A percentile compares a stretch with the other conserved stretches of the same genome.
Conservation (phyloP, 2,888 invertebrate genomes). For the Pharmacophagus antenor region DNA sequence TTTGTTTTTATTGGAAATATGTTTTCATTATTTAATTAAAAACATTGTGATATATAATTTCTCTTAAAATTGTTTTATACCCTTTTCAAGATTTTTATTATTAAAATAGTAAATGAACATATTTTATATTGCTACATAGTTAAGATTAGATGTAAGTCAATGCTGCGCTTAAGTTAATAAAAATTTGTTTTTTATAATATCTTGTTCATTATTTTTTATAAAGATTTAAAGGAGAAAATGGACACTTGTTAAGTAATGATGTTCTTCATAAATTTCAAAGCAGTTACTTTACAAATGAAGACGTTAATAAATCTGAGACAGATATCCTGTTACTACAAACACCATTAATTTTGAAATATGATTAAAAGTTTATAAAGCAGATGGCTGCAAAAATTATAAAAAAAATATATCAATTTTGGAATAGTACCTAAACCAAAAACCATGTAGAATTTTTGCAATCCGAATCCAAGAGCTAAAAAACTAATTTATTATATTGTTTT, state of each 20-base stretch:
- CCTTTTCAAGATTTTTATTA: neutral
- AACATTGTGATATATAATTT: constrained; percentile 16
- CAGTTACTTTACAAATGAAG: too few relatives aligned
- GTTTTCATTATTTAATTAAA: neutral
- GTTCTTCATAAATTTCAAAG: too few relatives aligned
- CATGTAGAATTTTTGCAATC: too few relatives aligned
- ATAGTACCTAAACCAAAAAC: too few relatives aligned
- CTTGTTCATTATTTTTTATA: constrained; percentile 9
- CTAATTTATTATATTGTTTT: too few relatives aligned
- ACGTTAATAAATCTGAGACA: too few relatives aligned
- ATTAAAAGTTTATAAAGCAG: too few relatives aligned
- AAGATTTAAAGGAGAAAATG: neutral
- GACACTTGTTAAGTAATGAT: neutral
- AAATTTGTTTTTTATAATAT: constrained; percentile 10
- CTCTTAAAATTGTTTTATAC: constrained; percentile 8
- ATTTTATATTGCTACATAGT: neutral
- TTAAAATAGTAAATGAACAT: neutral
- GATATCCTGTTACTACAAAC: too few relatives aligned
- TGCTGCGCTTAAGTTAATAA: constrained; percentile 12
- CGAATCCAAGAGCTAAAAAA: too few relatives aligned
- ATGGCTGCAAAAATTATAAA: too few relatives aligned
- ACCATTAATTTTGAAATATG: too few relatives aligned
- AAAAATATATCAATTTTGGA: too few relatives aligned
- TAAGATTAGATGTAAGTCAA: constrained; percentile 1
- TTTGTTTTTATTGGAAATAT: neutral